Evolutionary conservation across 2,797 vertebrate species (phyloP), one percentile per base, ranked within the genome.

Genomic region (Periophthalmus magnuspinnatus): DNA sequence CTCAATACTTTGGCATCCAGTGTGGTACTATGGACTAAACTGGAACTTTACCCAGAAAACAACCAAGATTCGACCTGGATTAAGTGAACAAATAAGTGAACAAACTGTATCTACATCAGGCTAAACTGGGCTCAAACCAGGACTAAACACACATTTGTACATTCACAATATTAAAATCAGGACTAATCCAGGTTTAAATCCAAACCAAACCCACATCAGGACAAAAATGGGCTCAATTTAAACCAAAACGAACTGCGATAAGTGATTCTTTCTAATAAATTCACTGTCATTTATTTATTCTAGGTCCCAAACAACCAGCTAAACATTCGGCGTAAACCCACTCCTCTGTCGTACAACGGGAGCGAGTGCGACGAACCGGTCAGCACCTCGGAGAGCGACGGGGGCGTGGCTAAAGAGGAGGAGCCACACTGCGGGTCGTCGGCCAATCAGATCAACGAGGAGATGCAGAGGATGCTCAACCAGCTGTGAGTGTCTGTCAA

Each of bases 391-490:
- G 97, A 98, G 85, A 96, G 95, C 3, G 96, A 96, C 13, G 93
- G 93, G 17, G 93, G 93, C 16, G 91, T 87, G 60, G 90, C 79
- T 10, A 95, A 93, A 17, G 96, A 96, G 5, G 95, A 94, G 22
- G 96, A 96, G 47, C 94, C 95, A 41, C 94, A 93, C 81, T 93
- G 96, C 0, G 94, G 94, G 82, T 95, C 95, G 67, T 93, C 97
- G 0, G 95, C 96, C 90, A 95, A 95, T 91, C 97, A 96, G 90
- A 97, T 99, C 88, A 98, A 97, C 65, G 97, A 99, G 89, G 97
- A 99, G 89, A 97, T 99, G 97, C 97, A 98, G 90, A 95, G 96
- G 87, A 97, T 99, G 97, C 91, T 98, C 77, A 97, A 94, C 88
- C 97, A 99, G 75, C 93, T 99, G 97, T 99, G 90, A 95, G 97